Evolutionary conservation across 1,140 invertebrate genomes (phyloP).

Genomic region (Tenebrio molitor): DNA sequence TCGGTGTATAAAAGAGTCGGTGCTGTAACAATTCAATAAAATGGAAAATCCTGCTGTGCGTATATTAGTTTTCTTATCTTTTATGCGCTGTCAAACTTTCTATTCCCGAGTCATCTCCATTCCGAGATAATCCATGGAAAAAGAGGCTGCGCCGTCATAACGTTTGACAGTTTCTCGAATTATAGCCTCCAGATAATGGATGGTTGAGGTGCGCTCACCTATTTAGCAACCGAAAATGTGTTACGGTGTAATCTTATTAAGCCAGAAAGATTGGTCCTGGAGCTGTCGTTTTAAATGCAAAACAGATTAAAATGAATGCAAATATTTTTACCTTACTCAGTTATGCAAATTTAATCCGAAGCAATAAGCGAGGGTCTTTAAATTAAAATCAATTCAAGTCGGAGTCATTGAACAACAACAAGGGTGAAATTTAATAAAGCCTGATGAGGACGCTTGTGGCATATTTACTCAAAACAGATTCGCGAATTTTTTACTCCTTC

Average conservation of each 20-base stretch:
- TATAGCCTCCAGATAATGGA: constrained; percentile 10
- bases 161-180: constrained; percentile 27
- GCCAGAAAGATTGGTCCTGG: constrained; percentile 15
- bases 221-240: constrained; percentile 28
- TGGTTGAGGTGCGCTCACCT: constrained; percentile 1
- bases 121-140: constrained; percentile 9
- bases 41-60: constrained; percentile 32
- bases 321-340: constrained; percentile 45
- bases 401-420: constrained; percentile 42
- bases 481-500: background rate
- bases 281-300: constrained; percentile 42
- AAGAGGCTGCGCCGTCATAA: constrained; percentile 5
- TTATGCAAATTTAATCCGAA: constrained; percentile 46
- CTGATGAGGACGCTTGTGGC: constrained; percentile 24
- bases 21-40: constrained; percentile 37
- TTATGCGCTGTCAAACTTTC: constrained; percentile 34
- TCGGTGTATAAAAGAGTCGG: constrained; percentile 14
- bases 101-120: constrained; percentile 32
- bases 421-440: constrained; percentile 38
- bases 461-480: constrained; percentile 32
- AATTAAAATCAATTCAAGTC: constrained; percentile 46
- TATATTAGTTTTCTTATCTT: constrained; percentile 41
- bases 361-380: constrained; percentile 45
- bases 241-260: constrained; percentile 32
- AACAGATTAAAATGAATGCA: constrained; percentile 45